Percentiles rank a stretch among this genome's conserved stretches.
Evolutionary conservation across 2,797 vertebrate genomes (phyloP).

Genomic region (Hypotaenidia okinawae): DNA sequence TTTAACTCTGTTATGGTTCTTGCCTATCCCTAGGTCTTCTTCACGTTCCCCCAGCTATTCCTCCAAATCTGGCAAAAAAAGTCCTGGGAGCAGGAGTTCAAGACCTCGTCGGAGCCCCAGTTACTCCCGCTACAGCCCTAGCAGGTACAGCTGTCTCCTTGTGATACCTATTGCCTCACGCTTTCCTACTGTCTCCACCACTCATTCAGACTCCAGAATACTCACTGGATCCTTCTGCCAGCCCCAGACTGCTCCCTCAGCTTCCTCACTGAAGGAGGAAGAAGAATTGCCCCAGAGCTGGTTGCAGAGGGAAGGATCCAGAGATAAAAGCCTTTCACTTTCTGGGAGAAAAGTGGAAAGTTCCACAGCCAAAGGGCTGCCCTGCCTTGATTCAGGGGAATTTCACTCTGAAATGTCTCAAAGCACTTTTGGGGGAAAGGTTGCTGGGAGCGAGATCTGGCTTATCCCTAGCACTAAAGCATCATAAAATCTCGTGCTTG

Average conservation of each 20-base stretch:
- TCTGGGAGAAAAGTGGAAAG: neutral
- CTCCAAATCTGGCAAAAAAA: constrained; percentile 82
- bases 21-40: constrained; percentile 81
- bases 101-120: constrained; percentile 85
- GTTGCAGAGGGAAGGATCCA: neutral
- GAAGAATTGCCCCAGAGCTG: neutral
- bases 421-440: neutral
- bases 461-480: neutral
- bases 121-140: constrained; percentile 85
- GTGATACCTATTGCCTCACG: neutral
- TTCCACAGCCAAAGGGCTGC: neutral
- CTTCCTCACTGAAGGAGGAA: neutral
- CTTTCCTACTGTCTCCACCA: neutral
- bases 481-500: fast-evolving
- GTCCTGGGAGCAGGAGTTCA: constrained; percentile 82
- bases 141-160: constrained; percentile 80
- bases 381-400: neutral
- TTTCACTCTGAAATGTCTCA: neutral
- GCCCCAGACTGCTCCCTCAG: neutral
- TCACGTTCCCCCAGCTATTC: constrained; percentile 88
- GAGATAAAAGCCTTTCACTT: neutral
- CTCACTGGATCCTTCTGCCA: neutral
- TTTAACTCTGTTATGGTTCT: neutral
- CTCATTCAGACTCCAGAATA: neutral
- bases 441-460: neutral